Percentiles rank a stretch among this genome's conserved stretches.
phyloP scores from a whole-genome alignment of 2,888 invertebrate species.

The Sarcophaga carnaria region DNA sequence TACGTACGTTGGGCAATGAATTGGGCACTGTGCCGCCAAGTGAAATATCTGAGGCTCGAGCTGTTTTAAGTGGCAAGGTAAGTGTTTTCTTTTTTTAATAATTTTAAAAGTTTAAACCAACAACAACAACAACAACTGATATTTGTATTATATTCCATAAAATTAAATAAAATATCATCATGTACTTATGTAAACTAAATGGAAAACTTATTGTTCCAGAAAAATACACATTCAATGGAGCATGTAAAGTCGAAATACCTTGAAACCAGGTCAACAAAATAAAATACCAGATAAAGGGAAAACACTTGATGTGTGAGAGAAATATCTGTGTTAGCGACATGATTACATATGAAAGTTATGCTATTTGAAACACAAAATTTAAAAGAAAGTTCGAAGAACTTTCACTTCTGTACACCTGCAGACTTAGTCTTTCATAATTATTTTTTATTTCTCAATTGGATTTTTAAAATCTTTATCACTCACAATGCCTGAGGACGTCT shows the following conservation, averaged over 20 bases:
- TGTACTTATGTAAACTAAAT: conserved; percentile 13
- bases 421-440: too few species aligned
- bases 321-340: not conserved
- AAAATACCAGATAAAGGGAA: not conserved
- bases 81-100: conserved; percentile 58
- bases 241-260: not conserved
- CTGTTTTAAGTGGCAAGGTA: conserved; percentile 81
- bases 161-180: conserved; percentile 31
- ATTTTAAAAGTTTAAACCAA: not conserved
- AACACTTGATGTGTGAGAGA: not conserved
- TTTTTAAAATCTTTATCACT: too few species aligned
- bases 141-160: not conserved
- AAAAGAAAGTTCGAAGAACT: too few species aligned
- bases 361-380: too few species aligned
- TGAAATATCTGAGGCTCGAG: conserved; percentile 80
- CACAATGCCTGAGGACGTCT: too few species aligned
- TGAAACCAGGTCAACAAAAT: not conserved
- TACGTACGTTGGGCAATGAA: conserved; percentile 84
- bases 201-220: conserved; percentile 43
- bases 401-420: too few species aligned
- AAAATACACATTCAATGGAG: conserved; percentile 35
- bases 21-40: conserved; percentile 80
- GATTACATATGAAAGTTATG: too few species aligned
- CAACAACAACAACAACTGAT: not conserved
- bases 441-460: too few species aligned